A percentile compares a stretch with the other conserved stretches of the same genome.
These are phyloP conservation scores for Anableps anableps DNA, from an alignment of 2,797 vertebrate genomes.

Conservation along the genomic window DNA sequence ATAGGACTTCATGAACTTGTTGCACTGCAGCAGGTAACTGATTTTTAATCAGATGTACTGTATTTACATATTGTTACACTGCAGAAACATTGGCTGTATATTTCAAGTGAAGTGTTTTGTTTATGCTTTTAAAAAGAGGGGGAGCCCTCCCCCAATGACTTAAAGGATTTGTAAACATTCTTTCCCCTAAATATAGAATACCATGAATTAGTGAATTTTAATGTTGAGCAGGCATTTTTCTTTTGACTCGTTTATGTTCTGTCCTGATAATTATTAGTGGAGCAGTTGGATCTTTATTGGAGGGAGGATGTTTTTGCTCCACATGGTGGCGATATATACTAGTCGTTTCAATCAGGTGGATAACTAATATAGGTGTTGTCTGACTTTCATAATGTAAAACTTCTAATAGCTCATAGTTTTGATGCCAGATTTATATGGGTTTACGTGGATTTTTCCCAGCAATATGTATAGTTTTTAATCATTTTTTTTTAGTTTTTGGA, in stretches of 20 bases:
- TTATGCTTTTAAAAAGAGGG: background rate
- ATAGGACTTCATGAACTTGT: background rate
- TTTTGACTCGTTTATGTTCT: background rate
- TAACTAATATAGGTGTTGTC: background rate
- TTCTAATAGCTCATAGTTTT: background rate
- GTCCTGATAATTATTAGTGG: background rate
- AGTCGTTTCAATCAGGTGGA: conserved; percentile 30
- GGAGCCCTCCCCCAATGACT: no score
- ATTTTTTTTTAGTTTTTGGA: background rate
- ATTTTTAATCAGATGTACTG: background rate
- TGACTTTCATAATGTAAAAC: background rate
- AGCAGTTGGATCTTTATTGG: background rate
- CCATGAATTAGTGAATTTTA: background rate
- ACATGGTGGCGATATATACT: conserved; percentile 69
- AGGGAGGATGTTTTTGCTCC: conserved; percentile 23
- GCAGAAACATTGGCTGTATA: background rate
- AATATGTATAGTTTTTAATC: background rate
- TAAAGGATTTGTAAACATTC: background rate
- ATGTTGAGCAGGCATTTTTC: background rate
- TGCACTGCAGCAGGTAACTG: background rate
- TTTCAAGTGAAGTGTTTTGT: background rate
- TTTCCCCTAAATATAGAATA: background rate
- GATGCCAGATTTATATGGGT: background rate
- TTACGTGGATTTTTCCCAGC: background rate
- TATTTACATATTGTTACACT: background rate